Evolutionary conservation across 2,797 vertebrate species (phyloP).

Genomic region (Heteromormyrus szaboi): DNA sequence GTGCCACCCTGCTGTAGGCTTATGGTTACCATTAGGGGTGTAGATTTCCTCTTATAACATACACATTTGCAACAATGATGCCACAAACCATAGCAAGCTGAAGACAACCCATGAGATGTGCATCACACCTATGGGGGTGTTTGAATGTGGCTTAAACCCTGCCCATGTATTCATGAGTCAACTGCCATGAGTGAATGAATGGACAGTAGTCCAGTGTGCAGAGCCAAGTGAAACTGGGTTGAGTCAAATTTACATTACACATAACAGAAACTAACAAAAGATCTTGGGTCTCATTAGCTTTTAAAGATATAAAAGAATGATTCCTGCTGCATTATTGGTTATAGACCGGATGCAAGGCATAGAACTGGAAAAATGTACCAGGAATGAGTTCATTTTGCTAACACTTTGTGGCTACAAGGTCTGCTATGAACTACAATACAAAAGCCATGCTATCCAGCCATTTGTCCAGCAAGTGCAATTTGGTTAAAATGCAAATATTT

Average conservation of each 20-base stretch:
- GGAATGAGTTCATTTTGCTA: neutral
- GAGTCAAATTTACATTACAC: neutral
- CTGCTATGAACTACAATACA: neutral
- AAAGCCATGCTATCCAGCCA: neutral
- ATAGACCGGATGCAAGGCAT: neutral
- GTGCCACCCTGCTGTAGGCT: neutral
- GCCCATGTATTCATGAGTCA: neutral
- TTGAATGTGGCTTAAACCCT: neutral
- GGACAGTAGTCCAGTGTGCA: neutral
- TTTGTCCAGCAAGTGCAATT: neutral
- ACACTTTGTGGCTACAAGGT: neutral
- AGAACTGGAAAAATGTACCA: neutral
- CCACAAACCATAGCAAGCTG: neutral
- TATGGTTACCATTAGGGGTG: neutral
- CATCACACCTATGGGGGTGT: neutral
- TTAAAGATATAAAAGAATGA: neutral
- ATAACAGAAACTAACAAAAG: neutral
- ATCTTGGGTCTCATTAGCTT: neutral
- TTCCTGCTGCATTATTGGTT: neutral
- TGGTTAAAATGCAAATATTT: neutral
- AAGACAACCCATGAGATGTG: neutral
- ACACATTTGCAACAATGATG: neutral
- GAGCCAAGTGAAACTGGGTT: neutral
- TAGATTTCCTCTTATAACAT: neutral
- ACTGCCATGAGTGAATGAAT: neutral